These are phyloP conservation scores for Zaprionus camerounensis DNA, from an alignment of 1,140 invertebrate species.

Conservation along the genomic window DNA sequence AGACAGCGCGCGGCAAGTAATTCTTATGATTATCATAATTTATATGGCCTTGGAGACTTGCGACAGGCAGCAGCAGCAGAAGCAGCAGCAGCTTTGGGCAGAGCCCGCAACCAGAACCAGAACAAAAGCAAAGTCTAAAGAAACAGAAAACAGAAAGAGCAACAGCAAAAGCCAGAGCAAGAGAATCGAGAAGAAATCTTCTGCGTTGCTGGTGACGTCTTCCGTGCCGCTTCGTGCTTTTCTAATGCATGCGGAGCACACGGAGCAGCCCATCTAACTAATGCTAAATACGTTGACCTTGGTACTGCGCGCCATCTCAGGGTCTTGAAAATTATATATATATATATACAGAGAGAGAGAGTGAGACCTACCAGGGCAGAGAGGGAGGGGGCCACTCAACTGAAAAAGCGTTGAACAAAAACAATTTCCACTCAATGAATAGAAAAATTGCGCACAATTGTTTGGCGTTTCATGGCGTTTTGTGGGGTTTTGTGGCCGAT, in stretches of 20 bases:
- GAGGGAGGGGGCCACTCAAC: neutral
- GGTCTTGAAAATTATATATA: slow-evolving; percentile 79
- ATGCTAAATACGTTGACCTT: slow-evolving; percentile 80
- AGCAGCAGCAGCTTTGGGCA: slow-evolving; percentile 2
- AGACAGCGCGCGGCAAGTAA: slow-evolving; percentile 62
- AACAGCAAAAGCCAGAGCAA: slow-evolving; percentile 16
- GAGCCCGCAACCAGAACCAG: slow-evolving; percentile 57
- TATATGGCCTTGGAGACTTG: slow-evolving; percentile 70
- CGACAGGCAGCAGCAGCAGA: slow-evolving; percentile 32
- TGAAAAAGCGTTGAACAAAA: slow-evolving; percentile 30
- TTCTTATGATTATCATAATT: slow-evolving; percentile 83
- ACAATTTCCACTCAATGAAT: slow-evolving; percentile 83
- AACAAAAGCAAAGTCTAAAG: slow-evolving; percentile 38
- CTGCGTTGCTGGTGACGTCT: slow-evolving; percentile 64
- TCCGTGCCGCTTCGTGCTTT: slow-evolving; percentile 78
- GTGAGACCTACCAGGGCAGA: neutral
- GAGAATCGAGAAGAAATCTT: slow-evolving; percentile 41
- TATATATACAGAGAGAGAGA: neutral
- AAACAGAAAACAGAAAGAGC: slow-evolving; percentile 15
- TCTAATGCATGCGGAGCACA: slow-evolving; percentile 67
- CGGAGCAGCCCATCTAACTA: slow-evolving; percentile 47
- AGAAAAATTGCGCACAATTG: slow-evolving; percentile 80
- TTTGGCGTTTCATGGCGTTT: slow-evolving; percentile 47
- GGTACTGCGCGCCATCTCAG: slow-evolving; percentile 59
- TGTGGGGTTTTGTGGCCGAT: slow-evolving; percentile 28